These are phyloP conservation scores for Elysia crispata DNA, from an alignment of 2,888 invertebrate genomes.

Conservation along the genomic window DNA sequence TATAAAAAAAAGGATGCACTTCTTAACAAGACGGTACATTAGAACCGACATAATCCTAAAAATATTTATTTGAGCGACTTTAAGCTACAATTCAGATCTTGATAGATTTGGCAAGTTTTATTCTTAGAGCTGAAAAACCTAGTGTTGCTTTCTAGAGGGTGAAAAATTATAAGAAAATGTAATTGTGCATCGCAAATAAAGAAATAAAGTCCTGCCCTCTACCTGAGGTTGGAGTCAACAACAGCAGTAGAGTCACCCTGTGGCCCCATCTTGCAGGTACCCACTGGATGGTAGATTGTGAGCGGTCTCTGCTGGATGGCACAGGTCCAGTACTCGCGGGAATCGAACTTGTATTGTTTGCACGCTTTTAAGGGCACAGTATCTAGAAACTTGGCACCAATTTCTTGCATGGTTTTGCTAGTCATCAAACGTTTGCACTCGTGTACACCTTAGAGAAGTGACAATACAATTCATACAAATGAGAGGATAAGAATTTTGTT, in stretches of 20 bases:
- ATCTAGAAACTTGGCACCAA: conserved; percentile 43
- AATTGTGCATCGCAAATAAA: too few species aligned
- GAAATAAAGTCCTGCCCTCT: not conserved
- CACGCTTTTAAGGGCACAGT: conserved; percentile 26
- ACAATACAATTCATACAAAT: too few species aligned
- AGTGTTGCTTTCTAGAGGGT: too few species aligned
- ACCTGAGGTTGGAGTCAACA: conserved; percentile 81
- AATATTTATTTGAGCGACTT: too few species aligned
- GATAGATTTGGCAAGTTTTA: too few species aligned
- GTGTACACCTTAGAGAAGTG: conserved; percentile 17
- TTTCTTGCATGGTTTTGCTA: conserved; percentile 20
- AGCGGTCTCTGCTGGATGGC: conserved; percentile 47
- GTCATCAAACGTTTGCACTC: conserved; percentile 29
- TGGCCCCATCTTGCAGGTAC: conserved; percentile 85
- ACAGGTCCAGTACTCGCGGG: conserved; percentile 58
- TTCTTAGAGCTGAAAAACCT: too few species aligned
- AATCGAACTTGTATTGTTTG: conserved; percentile 46
- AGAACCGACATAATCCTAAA: too few species aligned
- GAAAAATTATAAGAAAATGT: too few species aligned
- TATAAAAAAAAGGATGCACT: too few species aligned
- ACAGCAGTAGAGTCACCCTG: conserved; percentile 79
- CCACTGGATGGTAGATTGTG: conserved; percentile 82
- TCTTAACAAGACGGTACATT: too few species aligned
- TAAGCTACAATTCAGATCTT: too few species aligned
- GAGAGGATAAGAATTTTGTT: too few species aligned